Base-by-base conservation (phyloP, 2,797 vertebrate genomes). In the Pseudomugil gertrudae region DNA sequence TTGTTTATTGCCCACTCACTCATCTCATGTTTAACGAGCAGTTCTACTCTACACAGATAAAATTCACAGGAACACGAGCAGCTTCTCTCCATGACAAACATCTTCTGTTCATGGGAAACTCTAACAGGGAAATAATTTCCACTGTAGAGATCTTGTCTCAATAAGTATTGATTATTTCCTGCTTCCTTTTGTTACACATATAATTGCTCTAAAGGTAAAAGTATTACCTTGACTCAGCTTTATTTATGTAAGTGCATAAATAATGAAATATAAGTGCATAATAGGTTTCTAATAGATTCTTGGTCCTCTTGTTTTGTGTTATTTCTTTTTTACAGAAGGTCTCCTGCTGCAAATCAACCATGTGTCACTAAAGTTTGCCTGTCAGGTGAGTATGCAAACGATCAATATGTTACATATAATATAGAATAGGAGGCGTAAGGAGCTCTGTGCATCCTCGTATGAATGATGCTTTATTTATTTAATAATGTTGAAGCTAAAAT, bases 261-360 rank as follows among this genome's bases (percentile, higher is more conserved):
- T n/a, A n/a, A n/a, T n/a, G n/a, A n/a, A n/a, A n/a, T n/a, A n/a
- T n/a, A n/a, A n/a, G n/a, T n/a, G n/a, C n/a, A n/a, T n/a, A n/a
- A n/a, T n/a, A n/a, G n/a, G n/a, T n/a, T 6, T 3, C 23, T 3
- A 9, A 13, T 51, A n/a, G 2, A 8, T n/a, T 23, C 45, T 48
- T 10, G n/a, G 40, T 45, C 19, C 6, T 14, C 11, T 3, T 21
- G 15, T 0, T 2, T 23, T 13, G 23, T 45, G 33, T 9, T 67
- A 17, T 85, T 76, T 64, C 14, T 73, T 36, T 92, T 65, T 86
- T 71, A 23, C 80, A 99, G 97, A 94, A 95, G 97, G 82, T 98
- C 97, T 65, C 97, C 97, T 47, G 96, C 94, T 38, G 85, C 93
- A 2, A 95, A 84, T 84, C 97, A 97, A 72, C 95, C 96, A 1